These are phyloP conservation scores for Onychostoma macrolepis DNA, from an alignment of 2,113 vertebrate species.

Conservation along the genomic window DNA sequence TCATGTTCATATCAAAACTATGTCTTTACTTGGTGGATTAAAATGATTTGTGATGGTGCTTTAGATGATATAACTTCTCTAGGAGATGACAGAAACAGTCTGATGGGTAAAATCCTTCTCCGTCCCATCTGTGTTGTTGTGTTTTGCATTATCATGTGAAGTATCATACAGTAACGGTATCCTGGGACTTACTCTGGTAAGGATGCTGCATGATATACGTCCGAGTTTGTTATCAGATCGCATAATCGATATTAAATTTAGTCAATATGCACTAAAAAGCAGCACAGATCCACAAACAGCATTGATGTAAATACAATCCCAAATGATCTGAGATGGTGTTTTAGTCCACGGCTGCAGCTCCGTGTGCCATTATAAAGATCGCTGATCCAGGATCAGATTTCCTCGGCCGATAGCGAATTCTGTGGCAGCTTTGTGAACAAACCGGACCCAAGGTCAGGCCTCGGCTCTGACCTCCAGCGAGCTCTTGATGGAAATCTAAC, in stretches of 20 bases:
- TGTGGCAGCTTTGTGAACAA: background rate
- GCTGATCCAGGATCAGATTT: constrained; percentile 22
- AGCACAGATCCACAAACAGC: background rate
- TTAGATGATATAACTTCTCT: background rate
- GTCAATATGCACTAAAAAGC: background rate
- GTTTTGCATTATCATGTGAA: background rate
- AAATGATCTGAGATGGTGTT: background rate
- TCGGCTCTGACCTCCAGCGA: constrained; percentile 65
- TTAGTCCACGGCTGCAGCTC: background rate
- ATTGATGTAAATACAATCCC: constrained; percentile 6
- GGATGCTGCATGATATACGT: background rate
- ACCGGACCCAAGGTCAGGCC: constrained; percentile 52
- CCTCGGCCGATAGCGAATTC: background rate
- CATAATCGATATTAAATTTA: constrained; percentile 24
- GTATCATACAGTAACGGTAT: background rate
- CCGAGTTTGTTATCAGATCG: background rate
- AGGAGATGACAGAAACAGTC: background rate
- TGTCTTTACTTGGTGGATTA: background rate
- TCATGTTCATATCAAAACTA: background rate
- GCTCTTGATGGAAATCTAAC: constrained; percentile 72
- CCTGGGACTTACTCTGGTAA: background rate
- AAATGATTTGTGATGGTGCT: background rate
- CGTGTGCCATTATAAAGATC: background rate
- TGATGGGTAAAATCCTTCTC: background rate
- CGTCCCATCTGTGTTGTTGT: background rate